Evolutionary conservation across 2,888 invertebrate genomes (phyloP).

Genomic region (Drosophila formosana): DNA sequence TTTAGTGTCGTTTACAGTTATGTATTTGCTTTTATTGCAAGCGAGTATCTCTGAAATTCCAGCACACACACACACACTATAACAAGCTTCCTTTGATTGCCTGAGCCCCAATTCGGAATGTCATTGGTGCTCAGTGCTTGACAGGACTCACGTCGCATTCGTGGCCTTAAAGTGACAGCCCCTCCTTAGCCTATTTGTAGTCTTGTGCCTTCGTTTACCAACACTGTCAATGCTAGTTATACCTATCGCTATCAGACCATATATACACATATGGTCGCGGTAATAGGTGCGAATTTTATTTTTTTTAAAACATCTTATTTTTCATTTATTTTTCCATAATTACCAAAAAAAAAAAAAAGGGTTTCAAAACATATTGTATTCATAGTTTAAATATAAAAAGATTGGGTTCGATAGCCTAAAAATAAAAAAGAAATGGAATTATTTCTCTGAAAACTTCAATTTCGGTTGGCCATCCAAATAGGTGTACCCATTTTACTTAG

Average conservation of each 20-base stretch:
- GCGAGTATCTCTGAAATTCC: slow-evolving; percentile 6
- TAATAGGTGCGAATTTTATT: too few relatives aligned
- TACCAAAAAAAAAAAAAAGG: too few relatives aligned
- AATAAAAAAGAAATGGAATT: too few relatives aligned
- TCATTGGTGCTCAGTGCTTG: slow-evolving; percentile 46
- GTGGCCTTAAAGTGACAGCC: slow-evolving; percentile 45
- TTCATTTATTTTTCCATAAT: too few relatives aligned
- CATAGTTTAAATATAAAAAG: too few relatives aligned
- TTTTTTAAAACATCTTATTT: too few relatives aligned
- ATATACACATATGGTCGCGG: too few relatives aligned
- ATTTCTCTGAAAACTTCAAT: too few relatives aligned
- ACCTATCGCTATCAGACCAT: slow-evolving; percentile 29
- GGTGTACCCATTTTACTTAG: too few relatives aligned
- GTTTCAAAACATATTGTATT: too few relatives aligned
- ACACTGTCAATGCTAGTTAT: slow-evolving; percentile 65
- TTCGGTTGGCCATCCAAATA: too few relatives aligned
- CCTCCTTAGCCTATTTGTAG: slow-evolving; percentile 55
- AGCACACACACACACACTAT: slow-evolving; percentile 2
- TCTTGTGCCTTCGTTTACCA: slow-evolving; percentile 50
- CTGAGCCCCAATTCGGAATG: slow-evolving; percentile 50
- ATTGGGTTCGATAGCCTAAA: too few relatives aligned
- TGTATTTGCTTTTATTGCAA: slow-evolving; percentile 7
- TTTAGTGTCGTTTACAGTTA: slow-evolving; percentile 49
- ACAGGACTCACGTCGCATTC: slow-evolving; percentile 50
- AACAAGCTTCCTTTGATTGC: slow-evolving; percentile 41